phyloP scores from a whole-genome alignment of 2,113 vertebrate species.

The Vulpes lagopus region DNA sequence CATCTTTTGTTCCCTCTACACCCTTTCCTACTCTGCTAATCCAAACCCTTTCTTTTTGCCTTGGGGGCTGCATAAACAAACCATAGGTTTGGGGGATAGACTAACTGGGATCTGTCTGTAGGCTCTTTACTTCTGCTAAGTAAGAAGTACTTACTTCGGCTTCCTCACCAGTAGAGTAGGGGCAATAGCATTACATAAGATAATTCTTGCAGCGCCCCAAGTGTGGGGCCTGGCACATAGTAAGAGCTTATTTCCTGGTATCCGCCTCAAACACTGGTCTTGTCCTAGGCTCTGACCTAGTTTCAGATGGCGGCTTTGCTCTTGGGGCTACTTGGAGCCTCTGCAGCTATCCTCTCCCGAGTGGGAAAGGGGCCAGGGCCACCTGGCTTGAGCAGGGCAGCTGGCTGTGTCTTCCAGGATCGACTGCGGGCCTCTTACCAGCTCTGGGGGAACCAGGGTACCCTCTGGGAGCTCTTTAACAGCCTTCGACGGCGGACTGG shows the following conservation, averaged over 20 bases:
- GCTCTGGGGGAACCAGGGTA: slow-evolving; percentile 70
- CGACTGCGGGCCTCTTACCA: slow-evolving; percentile 60
- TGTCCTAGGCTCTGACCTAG: background rate
- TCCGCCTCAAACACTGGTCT: background rate
- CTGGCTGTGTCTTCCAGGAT: slow-evolving; percentile 73
- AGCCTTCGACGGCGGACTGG: slow-evolving; percentile 45
- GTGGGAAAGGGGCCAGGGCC: background rate
- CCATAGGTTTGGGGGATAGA: background rate
- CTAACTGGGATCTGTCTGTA: background rate
- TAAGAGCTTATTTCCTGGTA: background rate
- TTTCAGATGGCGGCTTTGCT: background rate
- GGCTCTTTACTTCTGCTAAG: background rate
- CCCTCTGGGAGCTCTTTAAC: slow-evolving; percentile 75
- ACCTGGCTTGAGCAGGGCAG: background rate
- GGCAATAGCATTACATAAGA: background rate
- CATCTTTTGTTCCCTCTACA: background rate
- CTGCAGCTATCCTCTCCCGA: background rate
- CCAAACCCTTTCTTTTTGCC: background rate
- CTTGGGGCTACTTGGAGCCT: background rate
- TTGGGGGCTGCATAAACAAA: background rate
- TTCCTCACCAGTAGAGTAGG: slow-evolving; percentile 12
- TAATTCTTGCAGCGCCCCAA: background rate
- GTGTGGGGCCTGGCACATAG: background rate
- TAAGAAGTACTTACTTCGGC: background rate
- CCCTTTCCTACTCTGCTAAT: background rate